phyloP scores from a whole-genome alignment of 2,797 vertebrate genomes.

The Sebastes steindachneri region DNA sequence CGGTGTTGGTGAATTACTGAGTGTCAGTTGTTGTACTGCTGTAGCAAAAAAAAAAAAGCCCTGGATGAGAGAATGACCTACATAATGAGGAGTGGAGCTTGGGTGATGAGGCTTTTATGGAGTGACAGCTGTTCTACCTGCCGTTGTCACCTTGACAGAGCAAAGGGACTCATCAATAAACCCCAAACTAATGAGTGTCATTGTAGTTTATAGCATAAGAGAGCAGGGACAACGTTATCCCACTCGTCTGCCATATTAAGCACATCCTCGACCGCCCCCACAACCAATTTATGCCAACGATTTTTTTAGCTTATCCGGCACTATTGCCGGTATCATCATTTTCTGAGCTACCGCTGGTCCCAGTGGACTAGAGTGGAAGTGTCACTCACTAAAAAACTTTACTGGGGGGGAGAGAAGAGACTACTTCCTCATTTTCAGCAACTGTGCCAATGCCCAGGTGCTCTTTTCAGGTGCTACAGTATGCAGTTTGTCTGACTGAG shows the following conservation, averaged over 20 bases:
- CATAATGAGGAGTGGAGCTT: conserved; percentile 70
- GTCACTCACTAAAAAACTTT: conserved; percentile 73
- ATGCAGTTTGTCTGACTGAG: conserved; percentile 74
- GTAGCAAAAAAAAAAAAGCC: conserved; percentile 34
- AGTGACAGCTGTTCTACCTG: conserved; percentile 81
- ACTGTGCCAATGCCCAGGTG: conserved; percentile 68
- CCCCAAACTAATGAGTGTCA: conserved; percentile 71
- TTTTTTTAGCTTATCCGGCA: conserved; percentile 73
- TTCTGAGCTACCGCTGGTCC: conserved; percentile 58
- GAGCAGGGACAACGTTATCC: conserved; percentile 53
- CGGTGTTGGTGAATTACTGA: conserved; percentile 26
- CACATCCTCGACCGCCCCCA: conserved; percentile 39
- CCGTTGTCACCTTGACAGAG: conserved; percentile 74
- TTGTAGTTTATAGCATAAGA: conserved; percentile 70
- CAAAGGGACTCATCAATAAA: conserved; percentile 76
- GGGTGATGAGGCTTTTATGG: conserved; percentile 77
- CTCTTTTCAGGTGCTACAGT: conserved; percentile 69
- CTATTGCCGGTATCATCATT: conserved; percentile 54
- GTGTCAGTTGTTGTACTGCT: conserved; percentile 34
- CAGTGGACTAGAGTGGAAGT: conserved; percentile 59
- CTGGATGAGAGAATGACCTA: conserved; percentile 69
- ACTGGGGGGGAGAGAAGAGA: conserved; percentile 33
- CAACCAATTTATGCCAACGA: conserved; percentile 62
- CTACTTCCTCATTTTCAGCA: conserved; percentile 61
- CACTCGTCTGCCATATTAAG: conserved; percentile 62